These are phyloP conservation scores for Lepidostoma basale DNA, from an alignment of 1,140 invertebrate genomes.

Conservation along the genomic window DNA sequence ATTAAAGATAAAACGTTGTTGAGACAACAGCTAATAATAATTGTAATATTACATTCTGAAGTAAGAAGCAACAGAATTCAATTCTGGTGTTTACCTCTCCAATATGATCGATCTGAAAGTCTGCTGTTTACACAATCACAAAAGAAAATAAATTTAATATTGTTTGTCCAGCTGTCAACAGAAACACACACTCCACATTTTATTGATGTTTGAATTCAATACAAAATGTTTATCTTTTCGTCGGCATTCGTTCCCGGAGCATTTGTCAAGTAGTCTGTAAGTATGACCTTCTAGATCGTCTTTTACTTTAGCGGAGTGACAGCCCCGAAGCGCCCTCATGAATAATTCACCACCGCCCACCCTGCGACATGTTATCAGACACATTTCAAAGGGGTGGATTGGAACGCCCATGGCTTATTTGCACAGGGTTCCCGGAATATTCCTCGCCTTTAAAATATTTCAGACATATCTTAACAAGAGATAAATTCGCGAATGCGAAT, in stretches of 20 bases:
- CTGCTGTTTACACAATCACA: no score
- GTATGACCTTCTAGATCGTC: slow-evolving; percentile 24
- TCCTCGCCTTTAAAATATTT: slow-evolving; percentile 10
- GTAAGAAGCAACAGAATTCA: no score
- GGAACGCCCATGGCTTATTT: slow-evolving; percentile 6
- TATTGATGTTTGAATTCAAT: not conserved
- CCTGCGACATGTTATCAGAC: slow-evolving; percentile 21
- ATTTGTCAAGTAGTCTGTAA: slow-evolving; percentile 23
- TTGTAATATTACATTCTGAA: no score
- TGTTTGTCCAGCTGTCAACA: not conserved
- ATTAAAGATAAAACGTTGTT: no score
- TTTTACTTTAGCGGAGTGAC: slow-evolving; percentile 8
- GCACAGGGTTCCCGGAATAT: slow-evolving; percentile 13
- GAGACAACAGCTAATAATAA: no score
- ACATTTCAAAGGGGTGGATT: slow-evolving; percentile 17
- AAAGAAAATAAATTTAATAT: no score
- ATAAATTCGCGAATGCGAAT: not conserved
- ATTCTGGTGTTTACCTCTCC: no score
- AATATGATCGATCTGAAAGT: no score
- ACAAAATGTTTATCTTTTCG: not conserved
- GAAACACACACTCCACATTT: not conserved
- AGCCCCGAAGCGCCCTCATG: slow-evolving; percentile 8
- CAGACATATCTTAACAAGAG: not conserved
- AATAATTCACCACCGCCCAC: slow-evolving; percentile 5
- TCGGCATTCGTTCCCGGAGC: slow-evolving; percentile 1